Evolutionary conservation across 1,140 invertebrate species (phyloP), one percentile per base, ranked within the genome.

Genomic region (Anthonomus grandis): DNA sequence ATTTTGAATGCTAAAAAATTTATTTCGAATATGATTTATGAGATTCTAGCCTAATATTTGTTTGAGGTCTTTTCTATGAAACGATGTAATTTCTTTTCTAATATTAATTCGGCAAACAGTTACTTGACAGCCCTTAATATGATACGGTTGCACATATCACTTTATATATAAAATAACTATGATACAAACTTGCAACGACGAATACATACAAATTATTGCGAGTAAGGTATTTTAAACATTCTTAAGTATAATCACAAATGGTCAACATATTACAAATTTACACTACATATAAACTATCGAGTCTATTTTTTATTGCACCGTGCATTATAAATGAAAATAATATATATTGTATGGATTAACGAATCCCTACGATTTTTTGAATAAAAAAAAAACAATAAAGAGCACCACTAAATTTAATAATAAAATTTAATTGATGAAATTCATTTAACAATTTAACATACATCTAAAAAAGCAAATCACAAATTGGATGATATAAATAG

Each of bases 201-300:
- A 52, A 52, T 39, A 52, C 23, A 15, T 52, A 27, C 13, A 17
- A 47, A 21, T 47, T 42, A 52, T 52, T 52, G 49, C 37, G 21
- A 24, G 12, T 50, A 37, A 44, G n/a, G n/a, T n/a, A 22, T 45
- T 22, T 18, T 21, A 50, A 17, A 37, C 22, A 12, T 41, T 15
- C 23, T 39, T 52, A n/a, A 47, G 49, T 51, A 52, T 42, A 52
- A 52, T 52, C 49, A 52, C 47, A 52, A 50, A 47, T 41, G n/a
- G 37, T 25, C 19, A 37, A 50, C 48, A 38, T 50, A 50, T 38
- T n/a, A 41, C 17, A 44, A 22, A 10, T 38, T 50, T 50, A 50
- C 48, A 50, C 39, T 38, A 38, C n/a, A 50, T 37, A 34, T 41
- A 15, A 49, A 15, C 41, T 19, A 52, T 27, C n/a, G 48, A 38